Evolutionary conservation across 2,888 invertebrate species (phyloP), one percentile per base, ranked within the genome.

Genomic region (Leistus spinibarbis): DNA sequence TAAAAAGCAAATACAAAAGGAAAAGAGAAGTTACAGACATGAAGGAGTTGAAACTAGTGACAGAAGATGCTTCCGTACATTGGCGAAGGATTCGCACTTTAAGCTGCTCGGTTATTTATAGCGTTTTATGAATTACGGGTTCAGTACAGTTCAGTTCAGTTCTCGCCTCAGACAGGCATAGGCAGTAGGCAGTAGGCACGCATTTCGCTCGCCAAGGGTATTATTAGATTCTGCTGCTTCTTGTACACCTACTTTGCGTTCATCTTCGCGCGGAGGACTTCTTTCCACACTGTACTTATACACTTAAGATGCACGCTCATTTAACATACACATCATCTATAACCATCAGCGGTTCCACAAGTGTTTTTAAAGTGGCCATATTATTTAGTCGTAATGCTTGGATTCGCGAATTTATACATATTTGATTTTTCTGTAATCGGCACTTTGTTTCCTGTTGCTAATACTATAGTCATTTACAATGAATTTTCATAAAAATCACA

Each of bases 91-190:
- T 70, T 70, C 70, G 70, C 70, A 62, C 63, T 62, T 69, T 70
- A 70, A 70, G 63, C 40, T 16, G 54, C 63, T 54, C 53, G 54
- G 70, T 70, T 70, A 70, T 70, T 63, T 70, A 70, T 70, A 70
- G 62, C 70, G 69, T 70, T 70, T 56, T 70, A 70, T 70, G 70
- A 70, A 70, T 70, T 70, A 70, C 70, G 53, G 54, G 62, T 27
- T 40, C 5, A 40, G 40, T 40, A 10, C 40, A 40, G 40, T 40
- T 40, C 40, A 40, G 40, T 40, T 40, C 40, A 27, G n/a, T n/a
- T n/a, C n/a, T n/a, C n/a, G n/a, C n/a, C n/a, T n/a, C n/a, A n/a
- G n/a, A n/a, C n/a, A n/a, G n/a, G 27, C 27, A 27, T 9, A 40
- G 40, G 13, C 40, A 40, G 10, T 40, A 13, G 10, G 40, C 40